phyloP scores from a whole-genome alignment of 2,888 invertebrate genomes.

The Noctuana brunneofusca region DNA sequence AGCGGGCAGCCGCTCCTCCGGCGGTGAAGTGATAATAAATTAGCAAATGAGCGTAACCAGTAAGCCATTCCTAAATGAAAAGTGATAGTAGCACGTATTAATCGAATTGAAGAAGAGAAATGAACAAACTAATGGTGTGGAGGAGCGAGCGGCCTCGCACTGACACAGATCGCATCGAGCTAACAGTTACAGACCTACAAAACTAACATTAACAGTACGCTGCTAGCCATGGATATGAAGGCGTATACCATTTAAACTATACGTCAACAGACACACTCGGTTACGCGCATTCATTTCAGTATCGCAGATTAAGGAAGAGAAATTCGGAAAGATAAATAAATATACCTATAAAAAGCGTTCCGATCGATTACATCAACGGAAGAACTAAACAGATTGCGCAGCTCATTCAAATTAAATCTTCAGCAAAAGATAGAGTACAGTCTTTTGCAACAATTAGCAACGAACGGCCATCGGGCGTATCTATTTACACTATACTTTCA shows the following conservation, averaged over 20 bases:
- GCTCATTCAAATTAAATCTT: conserved; percentile 82
- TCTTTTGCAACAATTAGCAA: conserved; percentile 82
- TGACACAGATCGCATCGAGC: conserved; percentile 74
- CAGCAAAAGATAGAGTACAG: conserved; percentile 81
- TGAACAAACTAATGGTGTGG: conserved; percentile 73
- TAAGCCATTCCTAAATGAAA: conserved; percentile 81
- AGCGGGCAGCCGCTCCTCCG: conserved; percentile 52
- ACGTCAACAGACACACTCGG: conserved; percentile 75
- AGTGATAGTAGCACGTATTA: conserved; percentile 74
- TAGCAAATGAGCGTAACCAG: conserved; percentile 78
- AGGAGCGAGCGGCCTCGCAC: conserved; percentile 69
- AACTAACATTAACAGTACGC: conserved; percentile 78
- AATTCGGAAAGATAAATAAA: conserved; percentile 81
- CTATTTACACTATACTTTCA: conserved; percentile 80
- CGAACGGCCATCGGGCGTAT: conserved; percentile 82
- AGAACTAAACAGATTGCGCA: conserved; percentile 82
- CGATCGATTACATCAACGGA: conserved; percentile 75
- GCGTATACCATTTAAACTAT: conserved; percentile 77
- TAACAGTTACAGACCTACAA: conserved; percentile 76
- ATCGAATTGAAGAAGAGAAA: conserved; percentile 67
- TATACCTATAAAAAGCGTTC: conserved; percentile 82
- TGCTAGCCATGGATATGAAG: conserved; percentile 80
- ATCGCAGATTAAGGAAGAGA: conserved; percentile 79
- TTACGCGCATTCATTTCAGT: conserved; percentile 80
- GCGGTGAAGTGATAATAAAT: conserved; percentile 55